Percentiles rank a stretch among this genome's conserved stretches.
Evolutionary conservation across 2,888 invertebrate species (phyloP).

Genomic region (Ryuthela nishihirai): DNA sequence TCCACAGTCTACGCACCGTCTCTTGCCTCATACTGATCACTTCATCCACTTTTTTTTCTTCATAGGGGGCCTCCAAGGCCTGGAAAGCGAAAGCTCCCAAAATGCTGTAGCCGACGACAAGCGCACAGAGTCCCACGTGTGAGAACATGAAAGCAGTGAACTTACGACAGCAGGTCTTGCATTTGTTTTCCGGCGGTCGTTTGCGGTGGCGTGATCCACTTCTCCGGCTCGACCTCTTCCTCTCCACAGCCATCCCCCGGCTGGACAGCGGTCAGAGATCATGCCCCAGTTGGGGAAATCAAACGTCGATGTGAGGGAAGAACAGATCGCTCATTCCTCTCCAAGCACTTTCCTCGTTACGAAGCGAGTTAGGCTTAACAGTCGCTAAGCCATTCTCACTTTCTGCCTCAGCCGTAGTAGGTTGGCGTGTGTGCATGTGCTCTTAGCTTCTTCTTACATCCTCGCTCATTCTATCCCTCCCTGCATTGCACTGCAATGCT

Average conservation of each 20-base stretch:
- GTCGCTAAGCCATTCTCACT: no score
- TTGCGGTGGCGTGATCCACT: constrained; percentile 53
- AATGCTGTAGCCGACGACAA: constrained; percentile 87
- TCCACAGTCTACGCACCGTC: constrained; percentile 69
- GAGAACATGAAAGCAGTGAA: constrained; percentile 94
- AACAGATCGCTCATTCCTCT: no score
- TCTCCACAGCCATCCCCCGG: constrained; percentile 52
- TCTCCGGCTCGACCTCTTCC: constrained; percentile 47
- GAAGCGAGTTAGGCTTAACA: no score
- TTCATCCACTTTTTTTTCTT: constrained; percentile 48
- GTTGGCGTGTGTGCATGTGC: no score
- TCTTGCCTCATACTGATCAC: constrained; percentile 60
- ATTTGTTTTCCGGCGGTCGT: constrained; percentile 54
- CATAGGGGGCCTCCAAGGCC: constrained; percentile 44
- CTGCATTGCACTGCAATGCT: no score
- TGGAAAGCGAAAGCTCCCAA: constrained; percentile 88
- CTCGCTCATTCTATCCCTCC: no score
- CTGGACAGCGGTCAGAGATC: no score
- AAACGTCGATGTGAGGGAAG: no score
- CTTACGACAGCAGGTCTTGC: constrained; percentile 71
- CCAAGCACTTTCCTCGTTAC: no score
- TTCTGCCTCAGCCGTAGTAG: no score
- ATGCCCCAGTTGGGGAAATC: no score
- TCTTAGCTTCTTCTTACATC: no score
- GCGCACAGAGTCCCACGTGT: constrained; percentile 89